Percentiles rank a stretch among this genome's conserved stretches.
phyloP scores from a whole-genome alignment of 2,888 invertebrate genomes.

The Melitaea athalia region DNA sequence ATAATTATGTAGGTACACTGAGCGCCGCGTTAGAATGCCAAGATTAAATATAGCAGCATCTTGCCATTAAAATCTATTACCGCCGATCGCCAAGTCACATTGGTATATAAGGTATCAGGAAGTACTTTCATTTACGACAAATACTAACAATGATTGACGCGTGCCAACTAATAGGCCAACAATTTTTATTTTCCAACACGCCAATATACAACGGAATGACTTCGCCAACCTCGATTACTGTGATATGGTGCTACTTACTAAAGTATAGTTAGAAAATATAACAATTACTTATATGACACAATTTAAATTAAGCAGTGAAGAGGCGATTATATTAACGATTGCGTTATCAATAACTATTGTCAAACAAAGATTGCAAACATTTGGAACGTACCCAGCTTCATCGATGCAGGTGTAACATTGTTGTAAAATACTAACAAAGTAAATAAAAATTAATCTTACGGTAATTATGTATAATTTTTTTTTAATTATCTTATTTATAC shows the following conservation, averaged over 20 bases:
- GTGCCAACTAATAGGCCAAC: neutral
- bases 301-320: slow-evolving; percentile 15
- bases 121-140: slow-evolving; percentile 28
- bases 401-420: slow-evolving; percentile 6
- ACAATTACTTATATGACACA: neutral
- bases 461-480: neutral
- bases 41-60: slow-evolving; percentile 66
- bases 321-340: slow-evolving; percentile 8
- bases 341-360: slow-evolving; percentile 9
- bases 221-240: neutral
- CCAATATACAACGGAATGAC: neutral
- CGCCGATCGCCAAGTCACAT: slow-evolving; percentile 64
- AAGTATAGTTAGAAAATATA: neutral
- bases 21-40: slow-evolving; percentile 57
- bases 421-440: neutral
- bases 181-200: neutral
- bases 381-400: slow-evolving; percentile 20
- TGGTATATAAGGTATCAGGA: slow-evolving; percentile 44
- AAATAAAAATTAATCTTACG: slow-evolving; percentile 5
- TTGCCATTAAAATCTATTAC: slow-evolving; percentile 56
- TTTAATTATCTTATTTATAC: neutral
- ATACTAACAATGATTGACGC: slow-evolving; percentile 18
- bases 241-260: neutral
- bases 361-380: slow-evolving; percentile 14
- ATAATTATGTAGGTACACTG: slow-evolving; percentile 29